Percentiles rank a stretch among this genome's conserved stretches.
These are phyloP conservation scores for Passer montanus DNA, from an alignment of 2,113 vertebrate genomes.

Conservation along the genomic window DNA sequence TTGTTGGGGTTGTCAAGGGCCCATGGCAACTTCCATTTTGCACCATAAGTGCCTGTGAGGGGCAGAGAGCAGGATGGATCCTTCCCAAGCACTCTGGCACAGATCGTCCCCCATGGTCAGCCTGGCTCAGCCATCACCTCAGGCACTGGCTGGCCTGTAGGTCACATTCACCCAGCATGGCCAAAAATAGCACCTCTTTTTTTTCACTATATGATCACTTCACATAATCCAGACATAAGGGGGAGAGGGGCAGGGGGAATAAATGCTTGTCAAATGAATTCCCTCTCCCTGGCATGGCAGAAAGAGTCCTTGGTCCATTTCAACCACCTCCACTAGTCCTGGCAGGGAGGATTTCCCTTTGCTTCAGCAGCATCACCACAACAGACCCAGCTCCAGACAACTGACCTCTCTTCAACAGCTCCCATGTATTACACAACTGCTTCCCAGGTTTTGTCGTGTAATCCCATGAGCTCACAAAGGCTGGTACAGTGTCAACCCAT, in stretches of 20 bases:
- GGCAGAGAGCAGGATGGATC: not conserved
- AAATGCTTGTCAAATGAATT: not conserved
- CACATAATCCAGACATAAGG: accelerated
- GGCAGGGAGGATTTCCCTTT: not conserved
- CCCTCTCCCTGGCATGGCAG: not conserved
- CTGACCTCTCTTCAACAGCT: not conserved
- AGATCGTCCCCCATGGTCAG: not conserved
- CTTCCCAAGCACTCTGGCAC: not conserved
- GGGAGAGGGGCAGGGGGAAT: not conserved
- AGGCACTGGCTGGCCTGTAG: not conserved
- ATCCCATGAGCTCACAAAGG: not conserved
- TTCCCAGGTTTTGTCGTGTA: not conserved
- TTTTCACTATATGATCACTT: not conserved
- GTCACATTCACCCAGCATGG: not conserved
- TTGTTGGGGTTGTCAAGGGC: not conserved
- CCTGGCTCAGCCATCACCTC: not conserved
- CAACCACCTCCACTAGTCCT: accelerated
- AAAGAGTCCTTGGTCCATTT: not conserved
- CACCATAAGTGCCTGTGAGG: accelerated
- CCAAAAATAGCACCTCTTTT: not conserved
- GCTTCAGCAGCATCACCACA: not conserved
- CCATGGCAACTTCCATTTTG: not conserved
- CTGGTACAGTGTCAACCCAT: not conserved
- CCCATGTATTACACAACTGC: not conserved
- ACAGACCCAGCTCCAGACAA: not conserved